Conservation (phyloP, 2,113 vertebrate species). For the Tylochromis polylepis region DNA sequence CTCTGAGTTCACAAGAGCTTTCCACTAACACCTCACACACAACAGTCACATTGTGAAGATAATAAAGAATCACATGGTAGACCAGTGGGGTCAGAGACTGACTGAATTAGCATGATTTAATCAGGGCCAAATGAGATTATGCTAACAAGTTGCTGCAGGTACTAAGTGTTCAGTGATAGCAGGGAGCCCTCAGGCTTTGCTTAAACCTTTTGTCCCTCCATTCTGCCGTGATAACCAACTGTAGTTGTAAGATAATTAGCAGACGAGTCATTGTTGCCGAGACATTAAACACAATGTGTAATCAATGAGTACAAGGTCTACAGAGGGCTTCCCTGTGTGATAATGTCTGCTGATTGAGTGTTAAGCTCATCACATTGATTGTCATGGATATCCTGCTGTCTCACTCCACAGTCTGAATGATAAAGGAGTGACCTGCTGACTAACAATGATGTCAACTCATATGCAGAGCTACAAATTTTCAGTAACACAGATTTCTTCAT, state of each 20-base stretch:
- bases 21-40: constrained; percentile 42
- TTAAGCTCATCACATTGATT: constrained; percentile 30
- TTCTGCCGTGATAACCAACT: constrained; percentile 13
- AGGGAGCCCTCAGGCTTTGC: constrained; percentile 26
- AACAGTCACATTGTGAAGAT: constrained; percentile 28
- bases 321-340: constrained; percentile 37
- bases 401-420: neutral
- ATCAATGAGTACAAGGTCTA: constrained; percentile 64
- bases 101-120: constrained; percentile 69
- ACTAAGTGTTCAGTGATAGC: constrained; percentile 45
- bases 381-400: neutral
- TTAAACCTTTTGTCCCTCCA: constrained; percentile 48
- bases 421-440: constrained; percentile 3
- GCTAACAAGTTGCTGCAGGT: constrained; percentile 61
- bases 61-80: constrained; percentile 44
- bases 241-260: constrained; percentile 57
- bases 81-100: constrained; percentile 36
- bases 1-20: constrained; percentile 1
- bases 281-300: constrained; percentile 57
- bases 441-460: constrained; percentile 1
- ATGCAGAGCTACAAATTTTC: neutral
- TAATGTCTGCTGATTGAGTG: constrained; percentile 27
- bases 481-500: neutral
- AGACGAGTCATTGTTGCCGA: constrained; percentile 41
- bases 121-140: constrained; percentile 65